A percentile compares a stretch with the other conserved stretches of the same genome.
Conservation (phyloP, 2,888 invertebrate species). For the Epinotia bilunana region DNA sequence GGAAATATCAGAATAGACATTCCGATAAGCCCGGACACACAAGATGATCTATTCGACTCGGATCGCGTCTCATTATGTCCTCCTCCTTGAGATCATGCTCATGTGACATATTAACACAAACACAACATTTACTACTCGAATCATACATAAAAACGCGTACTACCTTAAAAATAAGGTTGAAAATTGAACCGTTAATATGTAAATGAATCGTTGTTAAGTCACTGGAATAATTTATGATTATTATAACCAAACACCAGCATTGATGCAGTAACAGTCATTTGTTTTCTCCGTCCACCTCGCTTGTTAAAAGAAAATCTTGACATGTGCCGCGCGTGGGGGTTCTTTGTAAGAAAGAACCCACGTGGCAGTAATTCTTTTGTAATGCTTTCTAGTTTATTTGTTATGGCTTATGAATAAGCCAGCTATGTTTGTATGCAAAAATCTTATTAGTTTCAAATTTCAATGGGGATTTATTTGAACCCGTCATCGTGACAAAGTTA, state of each 20-base stretch:
- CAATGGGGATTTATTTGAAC: constrained; percentile 39
- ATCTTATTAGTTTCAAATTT: constrained; percentile 55
- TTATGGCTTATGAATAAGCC: constrained; percentile 54
- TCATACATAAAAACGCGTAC: constrained; percentile 9
- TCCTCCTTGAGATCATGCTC: constrained; percentile 52
- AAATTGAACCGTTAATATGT: constrained; percentile 38
- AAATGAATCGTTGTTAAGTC: constrained; percentile 45
- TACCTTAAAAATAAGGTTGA: constrained; percentile 21
- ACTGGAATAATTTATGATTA: constrained; percentile 66
- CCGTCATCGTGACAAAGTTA: constrained; percentile 43
- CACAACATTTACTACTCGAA: constrained; percentile 35
- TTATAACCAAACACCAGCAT: constrained; percentile 64
- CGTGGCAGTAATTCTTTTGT: constrained; percentile 73
- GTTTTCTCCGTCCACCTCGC: constrained; percentile 66
- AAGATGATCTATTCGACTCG: constrained; percentile 61
- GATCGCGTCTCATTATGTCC: constrained; percentile 62
- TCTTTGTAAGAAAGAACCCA: constrained; percentile 65
- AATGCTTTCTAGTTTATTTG: constrained; percentile 63
- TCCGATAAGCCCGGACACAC: constrained; percentile 57
- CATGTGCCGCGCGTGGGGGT: constrained; percentile 64
- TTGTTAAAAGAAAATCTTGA: constrained; percentile 72
- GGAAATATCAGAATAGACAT: constrained; percentile 49
- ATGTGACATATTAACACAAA: constrained; percentile 52
- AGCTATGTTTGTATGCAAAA: constrained; percentile 68
- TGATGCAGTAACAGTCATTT: constrained; percentile 67